Evolutionary conservation across 2,113 vertebrate genomes (phyloP), one percentile per base, ranked within the genome.

Genomic region (Zosterops lateralis): DNA sequence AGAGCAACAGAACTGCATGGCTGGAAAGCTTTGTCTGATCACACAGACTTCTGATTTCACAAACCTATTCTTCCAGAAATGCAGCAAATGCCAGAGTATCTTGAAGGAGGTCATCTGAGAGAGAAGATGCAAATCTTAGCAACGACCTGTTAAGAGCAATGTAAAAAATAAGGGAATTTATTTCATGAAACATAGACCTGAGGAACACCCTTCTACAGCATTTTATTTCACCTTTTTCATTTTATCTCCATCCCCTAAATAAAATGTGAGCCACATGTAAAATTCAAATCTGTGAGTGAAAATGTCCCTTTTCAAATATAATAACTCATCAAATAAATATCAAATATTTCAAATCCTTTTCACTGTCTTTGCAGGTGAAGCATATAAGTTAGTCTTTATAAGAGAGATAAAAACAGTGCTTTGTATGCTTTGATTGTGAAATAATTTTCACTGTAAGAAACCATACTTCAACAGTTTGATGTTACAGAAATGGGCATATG

Each of bases 51-150:
- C 48, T 93, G 66, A 91, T 92, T 92, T 93, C 74, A 82, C 81
- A 88, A 87, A 91, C 51, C 71, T 87, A n/a, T 89, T 87, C 92
- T 95, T 94, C 90, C 95, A 93, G 95, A 91, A 96, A 95, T 62
- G 68, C 61, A 90, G 76, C 28, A 89, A 90, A 84, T 94, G 83
- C 80, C 87, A 79, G 70, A 51, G 29, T 61, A 54, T 58, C 74
- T 89, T 91, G 70, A 84, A 86, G 67, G 78, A 93, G 74, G 57
- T 89, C 95, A 95, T 32, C 68, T 87, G 77, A 92, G 73, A 90
- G 28, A 83, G 62, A 87, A 89, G 64, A 93, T 86, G 90, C 78
- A 95, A 94, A 92, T 91, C 74, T 87, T 75, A 38, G 28, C 66
- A 87, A 72, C 1, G 12, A 81, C 47, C 74, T 93, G 42, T 78